Conservation (phyloP, 2,888 invertebrate genomes). For the Eupithecia dodoneata region DNA sequence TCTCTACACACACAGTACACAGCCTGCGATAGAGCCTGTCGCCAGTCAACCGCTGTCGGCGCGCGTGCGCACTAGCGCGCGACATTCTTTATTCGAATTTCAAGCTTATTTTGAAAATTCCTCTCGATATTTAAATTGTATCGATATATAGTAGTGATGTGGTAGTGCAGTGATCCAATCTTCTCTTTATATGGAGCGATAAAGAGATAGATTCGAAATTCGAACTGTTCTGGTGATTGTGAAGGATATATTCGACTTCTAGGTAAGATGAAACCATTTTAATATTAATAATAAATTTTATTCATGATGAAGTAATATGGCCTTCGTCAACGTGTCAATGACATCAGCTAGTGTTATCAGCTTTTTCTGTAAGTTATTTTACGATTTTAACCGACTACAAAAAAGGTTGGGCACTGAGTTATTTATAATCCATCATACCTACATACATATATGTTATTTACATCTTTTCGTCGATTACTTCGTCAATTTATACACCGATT, state of each 20-base stretch:
- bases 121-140: conserved; percentile 30
- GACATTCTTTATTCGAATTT: conserved; percentile 48
- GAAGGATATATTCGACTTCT: conserved; percentile 54
- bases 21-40: conserved; percentile 61
- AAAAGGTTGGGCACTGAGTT: background rate
- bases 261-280: conserved; percentile 47
- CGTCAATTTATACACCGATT: background rate
- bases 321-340: conserved; percentile 42
- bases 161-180: conserved; percentile 61
- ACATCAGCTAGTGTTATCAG: conserved; percentile 39
- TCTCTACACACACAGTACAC: conserved; percentile 49
- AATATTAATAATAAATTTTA: conserved; percentile 28
- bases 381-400: conserved; percentile 16
- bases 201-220: conserved; percentile 70
- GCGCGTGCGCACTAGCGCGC: conserved; percentile 74
- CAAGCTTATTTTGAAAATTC: conserved; percentile 27
- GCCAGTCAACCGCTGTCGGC: conserved; percentile 65
- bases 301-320: conserved; percentile 35
- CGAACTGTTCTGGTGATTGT: conserved; percentile 60
- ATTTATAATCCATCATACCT: too few species aligned
- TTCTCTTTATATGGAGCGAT: conserved; percentile 74
- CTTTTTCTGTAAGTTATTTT: conserved; percentile 29
- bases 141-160: conserved; percentile 56
- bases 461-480: background rate
- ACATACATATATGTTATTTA: background rate